Percentiles rank a stretch among this genome's conserved stretches.
phyloP scores from a whole-genome alignment of 2,888 invertebrate species.

The Conomelus anceps region DNA sequence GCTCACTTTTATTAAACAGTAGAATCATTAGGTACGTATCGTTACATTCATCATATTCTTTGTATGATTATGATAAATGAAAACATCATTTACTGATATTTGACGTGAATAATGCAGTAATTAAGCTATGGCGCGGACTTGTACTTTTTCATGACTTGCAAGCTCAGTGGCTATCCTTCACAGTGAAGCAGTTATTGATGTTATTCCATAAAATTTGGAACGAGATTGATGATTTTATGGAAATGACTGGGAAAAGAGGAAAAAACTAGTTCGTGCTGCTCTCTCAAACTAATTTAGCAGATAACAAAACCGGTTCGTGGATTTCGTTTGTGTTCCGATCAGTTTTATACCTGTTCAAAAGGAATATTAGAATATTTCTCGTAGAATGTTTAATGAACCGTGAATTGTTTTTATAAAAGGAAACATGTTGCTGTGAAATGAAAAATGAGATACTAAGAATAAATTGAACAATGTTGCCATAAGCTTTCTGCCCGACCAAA shows the following conservation, averaged over 20 bases:
- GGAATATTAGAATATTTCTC: neutral
- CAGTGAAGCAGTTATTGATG: slow-evolving; percentile 6
- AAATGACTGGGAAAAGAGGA: slow-evolving; percentile 4
- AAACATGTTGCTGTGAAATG: neutral
- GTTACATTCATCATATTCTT: neutral
- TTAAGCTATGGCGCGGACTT: neutral
- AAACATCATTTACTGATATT: neutral
- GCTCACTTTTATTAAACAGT: too few relatives aligned
- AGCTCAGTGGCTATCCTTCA: neutral
- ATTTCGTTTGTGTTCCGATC: neutral
- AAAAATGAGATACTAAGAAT: neutral
- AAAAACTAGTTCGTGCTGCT: slow-evolving; percentile 4
- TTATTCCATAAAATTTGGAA: slow-evolving; percentile 12
- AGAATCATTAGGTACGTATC: neutral
- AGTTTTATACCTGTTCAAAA: neutral
- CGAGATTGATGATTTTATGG: slow-evolving; percentile 12
- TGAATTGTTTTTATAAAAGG: neutral
- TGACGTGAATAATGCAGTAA: neutral
- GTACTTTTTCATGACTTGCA: neutral
- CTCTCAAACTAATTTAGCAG: slow-evolving; percentile 6
- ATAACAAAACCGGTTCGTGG: slow-evolving; percentile 6
- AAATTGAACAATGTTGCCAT: neutral
- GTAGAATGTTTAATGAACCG: neutral
- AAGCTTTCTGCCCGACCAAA: neutral
- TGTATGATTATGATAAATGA: neutral